phyloP scores from a whole-genome alignment of 2,113 vertebrate genomes.

The Holacanthus passer region DNA sequence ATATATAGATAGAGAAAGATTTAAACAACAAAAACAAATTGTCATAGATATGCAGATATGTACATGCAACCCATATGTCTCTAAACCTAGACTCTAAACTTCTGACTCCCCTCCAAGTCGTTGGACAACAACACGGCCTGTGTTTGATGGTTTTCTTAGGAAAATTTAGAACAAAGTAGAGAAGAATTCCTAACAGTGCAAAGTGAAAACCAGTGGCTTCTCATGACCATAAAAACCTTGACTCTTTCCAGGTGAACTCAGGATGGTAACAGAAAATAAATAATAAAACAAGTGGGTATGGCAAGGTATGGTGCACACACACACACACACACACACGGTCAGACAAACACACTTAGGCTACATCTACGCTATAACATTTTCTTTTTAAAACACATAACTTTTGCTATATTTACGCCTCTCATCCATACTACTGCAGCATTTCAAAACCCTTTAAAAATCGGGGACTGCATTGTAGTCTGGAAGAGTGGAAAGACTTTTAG shows the following conservation, averaged over 20 bases:
- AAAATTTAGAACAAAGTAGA: background rate
- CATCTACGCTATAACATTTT: too few species aligned
- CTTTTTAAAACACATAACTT: too few species aligned
- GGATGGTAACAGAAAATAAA: background rate
- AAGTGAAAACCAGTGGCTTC: background rate
- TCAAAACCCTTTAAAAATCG: too few species aligned
- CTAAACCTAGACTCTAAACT: background rate
- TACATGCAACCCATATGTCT: background rate
- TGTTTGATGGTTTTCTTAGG: background rate
- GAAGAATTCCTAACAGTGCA: background rate
- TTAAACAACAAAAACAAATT: background rate
- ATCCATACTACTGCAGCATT: too few species aligned
- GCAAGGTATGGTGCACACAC: background rate
- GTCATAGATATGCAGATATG: too few species aligned
- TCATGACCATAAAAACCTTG: background rate
- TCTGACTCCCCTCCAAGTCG: background rate
- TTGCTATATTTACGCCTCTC: too few species aligned
- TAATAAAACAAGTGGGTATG: too few species aligned
- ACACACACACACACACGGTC: background rate
- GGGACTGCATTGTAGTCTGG: too few species aligned
- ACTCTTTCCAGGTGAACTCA: background rate
- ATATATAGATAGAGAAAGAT: too few species aligned
- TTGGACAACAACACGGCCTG: background rate
- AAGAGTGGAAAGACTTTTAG: too few species aligned
- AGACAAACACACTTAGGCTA: slow-evolving; percentile 5